Evolutionary conservation across 1,140 invertebrate genomes (phyloP), one percentile per base, ranked within the genome.

Genomic region (Ganaspis sp.): DNA sequence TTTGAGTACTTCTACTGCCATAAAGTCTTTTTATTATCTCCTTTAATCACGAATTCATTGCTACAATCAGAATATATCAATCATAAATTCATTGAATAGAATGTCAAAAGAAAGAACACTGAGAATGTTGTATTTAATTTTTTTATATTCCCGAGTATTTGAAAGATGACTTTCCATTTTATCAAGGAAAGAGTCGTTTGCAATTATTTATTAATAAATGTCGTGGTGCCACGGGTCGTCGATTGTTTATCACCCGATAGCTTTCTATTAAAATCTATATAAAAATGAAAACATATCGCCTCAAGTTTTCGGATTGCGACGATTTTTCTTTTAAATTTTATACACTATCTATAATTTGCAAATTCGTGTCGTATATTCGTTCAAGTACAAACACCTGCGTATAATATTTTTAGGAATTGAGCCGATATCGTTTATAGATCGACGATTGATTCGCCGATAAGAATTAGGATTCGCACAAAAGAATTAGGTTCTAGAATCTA

Each of bases 211-310:
- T 64, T 29, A 49, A 49, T 29, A 11, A 12, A 9, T 26, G 5
- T 54, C 8, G 26, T 26, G 58, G 45, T 49, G 45, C 17, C 1
- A 49, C n/a, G 45, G n/a, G 58, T 64, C 58, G 58, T 64, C 58
- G 58, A 64, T 29, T 64, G 58, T 64, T 34, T 29, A 64, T 64
- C 58, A 64, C 58, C 58, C 26, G 9, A 64, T 64, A 64, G 58
- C 58, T 64, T 64, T 64, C 58, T 26, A 64, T 34, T 64, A 64
- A 64, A 34, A 29, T n/a, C 26, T 64, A 64, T 29, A 49, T 49
- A 76, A 77, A 78, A 42, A 34, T 64, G 58, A 69, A 81, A 74
- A 83, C 82, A 83, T 83, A 83, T 83, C 81, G 81, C 81, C 76
- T 78, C 81, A 78, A 77, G 77, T 80, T 76, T 83, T 76, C 73